phyloP scores from a whole-genome alignment of 2,888 invertebrate genomes.

The Netelia virgata region DNA sequence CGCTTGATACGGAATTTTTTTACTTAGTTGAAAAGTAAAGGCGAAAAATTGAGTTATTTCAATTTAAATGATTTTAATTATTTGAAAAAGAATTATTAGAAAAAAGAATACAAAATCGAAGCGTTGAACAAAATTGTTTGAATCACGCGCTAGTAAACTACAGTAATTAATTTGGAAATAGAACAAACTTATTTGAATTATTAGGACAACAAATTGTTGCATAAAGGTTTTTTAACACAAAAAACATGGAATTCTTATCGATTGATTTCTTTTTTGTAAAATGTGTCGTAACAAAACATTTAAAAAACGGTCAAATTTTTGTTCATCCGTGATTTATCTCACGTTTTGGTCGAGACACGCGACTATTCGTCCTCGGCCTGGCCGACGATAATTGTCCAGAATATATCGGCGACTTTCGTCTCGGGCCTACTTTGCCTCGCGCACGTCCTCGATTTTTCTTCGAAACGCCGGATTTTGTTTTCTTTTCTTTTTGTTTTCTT shows the following conservation, averaged over 20 bases:
- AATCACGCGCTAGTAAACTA: no score
- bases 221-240: not conserved
- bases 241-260: not conserved
- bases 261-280: not conserved
- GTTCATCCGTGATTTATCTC: not conserved
- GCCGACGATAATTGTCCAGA: constrained; percentile 19
- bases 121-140: no score
- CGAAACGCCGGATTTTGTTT: constrained; percentile 15
- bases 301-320: not conserved
- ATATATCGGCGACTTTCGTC: constrained; percentile 34
- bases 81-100: no score
- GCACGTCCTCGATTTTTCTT: constrained; percentile 51
- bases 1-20: no score
- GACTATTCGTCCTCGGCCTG: not conserved
- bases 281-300: no score
- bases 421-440: constrained; percentile 35
- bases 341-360: not conserved
- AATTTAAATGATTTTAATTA: no score
- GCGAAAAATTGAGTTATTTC: no score
- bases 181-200: no score
- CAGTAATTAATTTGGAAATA: no score
- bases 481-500: constrained; percentile 14
- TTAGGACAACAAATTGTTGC: no score
- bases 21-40: no score
- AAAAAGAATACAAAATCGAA: no score